phyloP scores from a whole-genome alignment of 2,888 invertebrate species.

The Anaspis maculata region DNA sequence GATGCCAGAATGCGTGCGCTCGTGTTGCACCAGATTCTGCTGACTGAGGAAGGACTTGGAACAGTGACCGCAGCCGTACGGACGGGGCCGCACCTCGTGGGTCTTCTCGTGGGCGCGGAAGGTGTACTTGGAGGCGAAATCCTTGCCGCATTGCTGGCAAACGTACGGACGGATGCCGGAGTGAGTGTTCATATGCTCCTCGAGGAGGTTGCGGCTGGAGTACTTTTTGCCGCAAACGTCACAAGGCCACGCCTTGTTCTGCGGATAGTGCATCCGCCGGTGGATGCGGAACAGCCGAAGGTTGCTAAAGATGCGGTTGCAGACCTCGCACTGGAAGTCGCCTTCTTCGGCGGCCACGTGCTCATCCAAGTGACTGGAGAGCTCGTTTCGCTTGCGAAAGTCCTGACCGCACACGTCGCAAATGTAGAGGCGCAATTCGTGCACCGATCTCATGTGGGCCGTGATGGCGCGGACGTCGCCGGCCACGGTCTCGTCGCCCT shows the following conservation, averaged over 20 bases:
- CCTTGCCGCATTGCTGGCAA: constrained; percentile 59
- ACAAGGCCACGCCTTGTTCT: constrained; percentile 56
- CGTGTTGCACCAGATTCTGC: constrained; percentile 68
- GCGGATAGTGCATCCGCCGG: constrained; percentile 55
- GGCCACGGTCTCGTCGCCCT: constrained; percentile 36
- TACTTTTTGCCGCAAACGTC: constrained; percentile 58
- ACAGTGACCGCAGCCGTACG: constrained; percentile 60
- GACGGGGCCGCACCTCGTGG: constrained; percentile 59
- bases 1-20: constrained; percentile 61
- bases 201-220: constrained; percentile 58
- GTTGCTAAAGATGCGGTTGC: constrained; percentile 54
- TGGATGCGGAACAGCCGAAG: constrained; percentile 54
- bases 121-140: constrained; percentile 73
- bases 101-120: constrained; percentile 67
- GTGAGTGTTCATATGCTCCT: constrained; percentile 67
- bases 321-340: constrained; percentile 56
- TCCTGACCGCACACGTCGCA: constrained; percentile 63
- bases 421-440: constrained; percentile 58
- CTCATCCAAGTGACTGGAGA: constrained; percentile 56
- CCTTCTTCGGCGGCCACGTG: constrained; percentile 54
- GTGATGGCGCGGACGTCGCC: constrained; percentile 53
- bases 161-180: constrained; percentile 59
- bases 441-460: constrained; percentile 52
- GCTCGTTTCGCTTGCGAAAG: constrained; percentile 55
- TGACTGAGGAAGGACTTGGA: constrained; percentile 67